These are phyloP conservation scores for Holothuria glaberrima DNA, from an alignment of 35 echinoderm and acorn worm genomes.

Conservation along the genomic window DNA sequence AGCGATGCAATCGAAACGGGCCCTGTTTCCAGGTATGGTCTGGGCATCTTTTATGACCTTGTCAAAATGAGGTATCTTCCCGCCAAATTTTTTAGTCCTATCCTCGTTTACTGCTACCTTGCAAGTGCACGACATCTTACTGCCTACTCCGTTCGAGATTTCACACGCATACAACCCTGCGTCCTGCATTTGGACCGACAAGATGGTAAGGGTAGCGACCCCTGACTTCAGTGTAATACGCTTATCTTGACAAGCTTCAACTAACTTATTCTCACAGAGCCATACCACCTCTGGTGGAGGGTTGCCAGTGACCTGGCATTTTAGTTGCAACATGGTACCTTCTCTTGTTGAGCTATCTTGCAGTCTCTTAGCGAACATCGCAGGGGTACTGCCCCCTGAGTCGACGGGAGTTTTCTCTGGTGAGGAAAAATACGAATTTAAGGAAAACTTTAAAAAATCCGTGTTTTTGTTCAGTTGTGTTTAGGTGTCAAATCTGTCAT, in stretches of 20 bases:
- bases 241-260: conserved; percentile 39
- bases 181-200: conserved; percentile 38
- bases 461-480: no score
- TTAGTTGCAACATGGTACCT: conserved; percentile 31
- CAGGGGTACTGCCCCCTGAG: neutral
- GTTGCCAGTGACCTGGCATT: conserved; percentile 49
- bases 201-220: conserved; percentile 21
- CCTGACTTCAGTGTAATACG: conserved; percentile 12
- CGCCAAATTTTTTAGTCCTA: conserved; percentile 61
- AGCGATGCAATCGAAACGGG: conserved; percentile 33
- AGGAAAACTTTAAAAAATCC: no score
- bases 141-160: conserved; percentile 52
- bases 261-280: conserved; percentile 47
- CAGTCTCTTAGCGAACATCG: conserved; percentile 52
- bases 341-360: conserved; percentile 38
- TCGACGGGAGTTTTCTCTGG: no score
- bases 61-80: conserved; percentile 43
- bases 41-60: conserved; percentile 38
- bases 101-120: conserved; percentile 42
- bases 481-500: no score
- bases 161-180: conserved; percentile 51
- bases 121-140: conserved; percentile 30
- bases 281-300: conserved; percentile 51
- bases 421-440: neutral
- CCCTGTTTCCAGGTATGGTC: conserved; percentile 26